These are phyloP conservation scores for Oryzias woworae DNA, from an alignment of 2,113 vertebrate genomes.

Conservation along the genomic window DNA sequence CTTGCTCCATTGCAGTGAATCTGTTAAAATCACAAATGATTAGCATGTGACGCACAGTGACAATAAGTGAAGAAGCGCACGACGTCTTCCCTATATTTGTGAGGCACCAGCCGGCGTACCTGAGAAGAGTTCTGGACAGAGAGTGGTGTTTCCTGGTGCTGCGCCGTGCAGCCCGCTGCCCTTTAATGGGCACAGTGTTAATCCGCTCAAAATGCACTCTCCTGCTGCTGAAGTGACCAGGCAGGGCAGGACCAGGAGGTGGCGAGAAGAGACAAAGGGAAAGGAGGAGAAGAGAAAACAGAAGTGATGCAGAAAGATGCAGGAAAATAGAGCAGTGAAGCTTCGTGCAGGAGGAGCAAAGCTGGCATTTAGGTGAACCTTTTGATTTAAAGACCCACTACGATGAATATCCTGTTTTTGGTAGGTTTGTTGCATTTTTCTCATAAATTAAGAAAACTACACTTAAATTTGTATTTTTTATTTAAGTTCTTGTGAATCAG, in stretches of 20 bases:
- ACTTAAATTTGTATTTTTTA: no score
- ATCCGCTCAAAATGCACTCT: conserved; percentile 93
- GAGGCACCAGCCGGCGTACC: conserved; percentile 77
- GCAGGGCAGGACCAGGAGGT: conserved; percentile 34
- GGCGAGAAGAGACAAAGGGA: conserved; percentile 28
- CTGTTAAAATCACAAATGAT: no score
- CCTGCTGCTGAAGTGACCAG: conserved; percentile 81
- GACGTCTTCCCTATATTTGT: neutral
- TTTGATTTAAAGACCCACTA: neutral
- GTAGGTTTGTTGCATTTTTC: no score
- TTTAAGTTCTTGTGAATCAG: no score
- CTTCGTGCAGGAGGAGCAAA: conserved; percentile 47
- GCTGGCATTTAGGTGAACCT: conserved; percentile 32
- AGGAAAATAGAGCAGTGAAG: conserved; percentile 45
- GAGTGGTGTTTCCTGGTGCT: conserved; percentile 86
- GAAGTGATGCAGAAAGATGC: conserved; percentile 66
- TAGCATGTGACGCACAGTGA: no score
- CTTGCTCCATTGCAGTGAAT: no score
- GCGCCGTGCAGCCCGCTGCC: conserved; percentile 84
- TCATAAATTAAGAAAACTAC: no score
- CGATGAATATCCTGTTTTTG: no score
- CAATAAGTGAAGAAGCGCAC: no score
- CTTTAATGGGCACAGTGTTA: conserved; percentile 90
- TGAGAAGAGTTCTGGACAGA: conserved; percentile 93
- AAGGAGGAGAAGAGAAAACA: conserved; percentile 54